phyloP scores from a whole-genome alignment of 2,888 invertebrate species.

The Gymnocheta viridis region DNA sequence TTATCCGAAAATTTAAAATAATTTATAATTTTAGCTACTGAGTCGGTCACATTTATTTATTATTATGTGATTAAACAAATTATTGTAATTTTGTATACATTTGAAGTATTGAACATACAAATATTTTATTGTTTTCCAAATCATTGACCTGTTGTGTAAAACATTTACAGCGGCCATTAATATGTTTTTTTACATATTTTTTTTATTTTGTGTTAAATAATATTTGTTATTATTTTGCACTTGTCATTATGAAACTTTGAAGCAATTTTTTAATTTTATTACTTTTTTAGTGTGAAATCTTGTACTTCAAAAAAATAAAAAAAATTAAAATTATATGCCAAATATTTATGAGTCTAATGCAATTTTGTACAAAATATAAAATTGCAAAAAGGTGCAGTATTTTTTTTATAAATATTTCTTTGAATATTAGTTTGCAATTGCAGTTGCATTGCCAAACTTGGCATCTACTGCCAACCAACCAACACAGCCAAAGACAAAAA shows the following conservation, averaged over 20 bases:
- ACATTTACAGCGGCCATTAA: neutral
- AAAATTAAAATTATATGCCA: slow-evolving; percentile 52
- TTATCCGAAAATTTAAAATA: no score
- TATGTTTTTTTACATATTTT: neutral
- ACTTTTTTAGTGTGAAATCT: slow-evolving; percentile 42
- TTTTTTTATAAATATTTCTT: slow-evolving; percentile 1
- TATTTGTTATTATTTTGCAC: slow-evolving; percentile 33
- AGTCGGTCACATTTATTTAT: no score
- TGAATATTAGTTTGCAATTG: slow-evolving; percentile 36
- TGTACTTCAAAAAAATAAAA: neutral
- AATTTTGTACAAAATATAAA: neutral
- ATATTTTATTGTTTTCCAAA: neutral
- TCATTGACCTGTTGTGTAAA: neutral
- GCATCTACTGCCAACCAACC: slow-evolving; percentile 48
- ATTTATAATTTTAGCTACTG: no score
- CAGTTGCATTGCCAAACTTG: slow-evolving; percentile 63
- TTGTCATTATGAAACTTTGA: slow-evolving; percentile 38
- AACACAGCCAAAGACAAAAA: neutral
- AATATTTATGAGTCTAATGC: slow-evolving; percentile 42
- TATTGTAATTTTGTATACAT: no score
- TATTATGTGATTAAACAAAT: no score
- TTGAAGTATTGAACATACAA: neutral
- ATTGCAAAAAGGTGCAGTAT: slow-evolving; percentile 45
- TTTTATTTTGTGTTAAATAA: neutral
- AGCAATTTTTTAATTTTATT: slow-evolving; percentile 35